Evolutionary conservation across 2,797 vertebrate species (phyloP), one percentile per base, ranked within the genome.

Genomic region (Arnoldichthys spilopterus): DNA sequence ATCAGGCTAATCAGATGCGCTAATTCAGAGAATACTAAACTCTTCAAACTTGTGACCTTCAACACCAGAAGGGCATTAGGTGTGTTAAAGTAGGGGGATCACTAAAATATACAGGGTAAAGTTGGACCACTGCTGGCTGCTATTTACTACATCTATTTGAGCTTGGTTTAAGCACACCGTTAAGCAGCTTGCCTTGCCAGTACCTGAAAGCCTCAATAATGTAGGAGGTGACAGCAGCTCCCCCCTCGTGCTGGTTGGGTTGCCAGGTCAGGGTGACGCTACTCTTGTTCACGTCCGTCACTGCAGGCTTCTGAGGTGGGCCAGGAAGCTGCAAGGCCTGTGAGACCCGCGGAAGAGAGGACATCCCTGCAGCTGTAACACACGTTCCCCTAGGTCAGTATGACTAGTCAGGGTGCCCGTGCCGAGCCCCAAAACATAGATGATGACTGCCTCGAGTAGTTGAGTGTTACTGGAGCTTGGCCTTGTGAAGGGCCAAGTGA

Each of bases 131-230:
- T n/a, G n/a, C n/a, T n/a, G n/a, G n/a, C n/a, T n/a, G n/a, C 43
- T 13, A 15, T 47, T 13, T 47, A 15, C 43, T 13, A 5, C 13
- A 47, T 47, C 15, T 47, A 40, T 47, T 15, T 47, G 43, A 47
- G 13, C 12, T 47, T 16, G 43, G 13, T 47, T 58, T 28, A 28
- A 13, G 56, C 56, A 28, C 9, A 28, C 11, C 22, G 15, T 30
- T 26, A 59, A 62, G 18, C 18, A 20, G 59, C 4, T 34, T 62
- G 59, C 30, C 15, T 32, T 61, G 4, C 15, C 34, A 37, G 5
- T 91, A 99, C 97, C 98, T 99, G 93, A 99, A 99, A 45, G 97
- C 97, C 87, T 99, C 97, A 11, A 99, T 96, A 18, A 98, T 86
- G 82, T 98, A 99, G 30, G 96, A 97, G 40, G 93, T 96, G 80